Conservation (phyloP, 2,797 vertebrate genomes). For the Scarus forsteni region DNA sequence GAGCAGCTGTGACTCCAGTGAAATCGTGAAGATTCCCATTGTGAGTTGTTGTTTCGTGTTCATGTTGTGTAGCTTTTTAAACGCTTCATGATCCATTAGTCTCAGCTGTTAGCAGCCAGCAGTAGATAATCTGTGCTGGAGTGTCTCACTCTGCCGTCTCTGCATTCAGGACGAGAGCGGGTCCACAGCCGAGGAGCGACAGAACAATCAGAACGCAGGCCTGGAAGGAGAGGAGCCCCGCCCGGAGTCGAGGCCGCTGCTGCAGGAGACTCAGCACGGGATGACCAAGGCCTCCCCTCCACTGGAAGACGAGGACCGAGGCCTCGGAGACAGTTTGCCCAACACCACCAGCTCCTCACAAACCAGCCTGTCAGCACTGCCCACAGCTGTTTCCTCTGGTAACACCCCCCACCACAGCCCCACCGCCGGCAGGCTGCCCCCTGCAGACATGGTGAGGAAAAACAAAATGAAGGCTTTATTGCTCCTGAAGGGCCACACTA, state of each 20-base stretch:
- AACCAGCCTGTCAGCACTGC: conserved; percentile 83
- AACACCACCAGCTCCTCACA: conserved; percentile 89
- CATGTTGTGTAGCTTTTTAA: neutral
- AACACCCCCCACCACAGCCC: conserved; percentile 81
- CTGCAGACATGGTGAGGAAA: conserved; percentile 68
- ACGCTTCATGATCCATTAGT: neutral
- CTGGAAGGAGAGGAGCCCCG: conserved; percentile 81
- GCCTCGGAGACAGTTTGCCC: conserved; percentile 86
- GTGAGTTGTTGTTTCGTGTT: conserved; percentile 69
- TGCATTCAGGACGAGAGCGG: conserved; percentile 70
- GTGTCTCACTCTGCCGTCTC: neutral
- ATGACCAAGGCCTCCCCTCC: conserved; percentile 78
- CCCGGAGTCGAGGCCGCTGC: conserved; percentile 79
- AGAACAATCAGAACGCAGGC: conserved; percentile 81
- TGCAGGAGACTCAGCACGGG: conserved; percentile 82
- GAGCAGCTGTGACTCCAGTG: conserved; percentile 61
- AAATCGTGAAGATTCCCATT: conserved; percentile 84
- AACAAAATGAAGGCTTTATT: neutral
- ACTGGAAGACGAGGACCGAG: conserved; percentile 85
- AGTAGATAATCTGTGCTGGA: neutral
- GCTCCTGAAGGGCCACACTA: too few species aligned
- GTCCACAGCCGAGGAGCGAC: conserved; percentile 80
- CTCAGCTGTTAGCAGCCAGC: neutral
- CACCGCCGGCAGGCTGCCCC: conserved; percentile 44
- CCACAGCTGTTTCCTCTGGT: conserved; percentile 67